Conservation (phyloP, 2,797 vertebrate genomes). For the Rhinogobio ventralis region DNA sequence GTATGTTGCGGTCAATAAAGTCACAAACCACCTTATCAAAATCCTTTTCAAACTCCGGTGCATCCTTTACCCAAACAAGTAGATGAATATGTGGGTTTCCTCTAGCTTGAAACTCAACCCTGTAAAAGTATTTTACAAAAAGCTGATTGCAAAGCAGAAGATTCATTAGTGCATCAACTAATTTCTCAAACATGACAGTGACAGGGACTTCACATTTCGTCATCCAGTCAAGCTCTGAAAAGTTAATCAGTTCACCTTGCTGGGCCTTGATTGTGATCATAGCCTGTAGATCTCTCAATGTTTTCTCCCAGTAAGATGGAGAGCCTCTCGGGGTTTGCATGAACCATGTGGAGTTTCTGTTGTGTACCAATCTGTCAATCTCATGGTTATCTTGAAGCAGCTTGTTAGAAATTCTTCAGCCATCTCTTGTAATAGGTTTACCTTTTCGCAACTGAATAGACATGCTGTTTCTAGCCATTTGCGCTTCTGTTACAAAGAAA, state of each 20-base stretch:
- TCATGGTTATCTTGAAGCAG: too few species aligned
- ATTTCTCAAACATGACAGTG: constrained; percentile 34
- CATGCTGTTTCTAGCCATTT: not conserved
- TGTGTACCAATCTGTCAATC: too few species aligned
- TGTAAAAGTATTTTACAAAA: constrained; percentile 30
- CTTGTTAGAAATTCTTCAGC: too few species aligned
- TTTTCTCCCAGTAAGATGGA: constrained; percentile 56
- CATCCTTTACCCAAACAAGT: not conserved
- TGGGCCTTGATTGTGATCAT: constrained; percentile 41
- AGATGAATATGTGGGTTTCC: not conserved
- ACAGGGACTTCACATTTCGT: too few species aligned
- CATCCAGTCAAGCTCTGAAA: constrained; percentile 22
- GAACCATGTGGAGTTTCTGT: constrained; percentile 40
- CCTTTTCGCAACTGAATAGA: too few species aligned
- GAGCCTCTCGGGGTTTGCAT: constrained; percentile 54
- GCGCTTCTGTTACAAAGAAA: constrained; percentile 1
- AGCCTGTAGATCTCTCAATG: constrained; percentile 18
- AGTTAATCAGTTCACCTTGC: constrained; percentile 30
- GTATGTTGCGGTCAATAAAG: too few species aligned
- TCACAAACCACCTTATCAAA: too few species aligned
- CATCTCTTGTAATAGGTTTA: too few species aligned
- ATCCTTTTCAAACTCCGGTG: too few species aligned
- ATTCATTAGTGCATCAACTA: not conserved
- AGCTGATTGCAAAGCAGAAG: constrained; percentile 22
- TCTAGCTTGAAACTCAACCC: constrained; percentile 29